phyloP scores from a whole-genome alignment of 2,113 vertebrate genomes.

The Crotalus tigris region DNA sequence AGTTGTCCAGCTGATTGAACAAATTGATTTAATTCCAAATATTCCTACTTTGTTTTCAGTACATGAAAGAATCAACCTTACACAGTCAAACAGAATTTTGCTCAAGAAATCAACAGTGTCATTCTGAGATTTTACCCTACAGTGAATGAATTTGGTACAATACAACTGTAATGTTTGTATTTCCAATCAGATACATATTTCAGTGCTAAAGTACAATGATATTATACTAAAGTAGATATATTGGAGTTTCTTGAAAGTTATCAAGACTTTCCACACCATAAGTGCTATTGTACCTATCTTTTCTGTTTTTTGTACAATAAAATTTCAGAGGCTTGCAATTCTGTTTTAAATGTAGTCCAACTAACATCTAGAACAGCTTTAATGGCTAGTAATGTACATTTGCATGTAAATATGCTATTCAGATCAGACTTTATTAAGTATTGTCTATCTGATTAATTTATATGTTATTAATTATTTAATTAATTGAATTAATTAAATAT shows the following conservation, averaged over 20 bases:
- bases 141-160: not conserved
- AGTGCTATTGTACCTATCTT: constrained; percentile 15
- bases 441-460: not conserved
- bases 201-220: constrained; percentile 1
- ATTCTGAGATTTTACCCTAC: not conserved
- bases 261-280: constrained; percentile 13
- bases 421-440: constrained; percentile 6
- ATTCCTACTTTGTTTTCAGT: not conserved
- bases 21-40: not conserved
- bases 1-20: not conserved
- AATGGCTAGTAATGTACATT: constrained; percentile 10
- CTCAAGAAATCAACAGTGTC: not conserved
- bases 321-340: not conserved
- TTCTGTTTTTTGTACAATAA: constrained; percentile 20
- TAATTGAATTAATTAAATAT: too few species aligned
- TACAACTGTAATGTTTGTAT: not conserved
- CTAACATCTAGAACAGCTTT: constrained; percentile 15
- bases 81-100: not conserved
- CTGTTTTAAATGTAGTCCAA: constrained; percentile 12
- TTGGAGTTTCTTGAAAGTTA: not conserved
- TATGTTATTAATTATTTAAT: not conserved
- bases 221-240: not conserved
- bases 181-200: not conserved
- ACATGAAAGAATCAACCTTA: not conserved
- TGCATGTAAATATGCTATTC: constrained; percentile 1